Base-by-base conservation (phyloP, 2,888 invertebrate genomes). In the Epiperipatus broadwayi region DNA sequence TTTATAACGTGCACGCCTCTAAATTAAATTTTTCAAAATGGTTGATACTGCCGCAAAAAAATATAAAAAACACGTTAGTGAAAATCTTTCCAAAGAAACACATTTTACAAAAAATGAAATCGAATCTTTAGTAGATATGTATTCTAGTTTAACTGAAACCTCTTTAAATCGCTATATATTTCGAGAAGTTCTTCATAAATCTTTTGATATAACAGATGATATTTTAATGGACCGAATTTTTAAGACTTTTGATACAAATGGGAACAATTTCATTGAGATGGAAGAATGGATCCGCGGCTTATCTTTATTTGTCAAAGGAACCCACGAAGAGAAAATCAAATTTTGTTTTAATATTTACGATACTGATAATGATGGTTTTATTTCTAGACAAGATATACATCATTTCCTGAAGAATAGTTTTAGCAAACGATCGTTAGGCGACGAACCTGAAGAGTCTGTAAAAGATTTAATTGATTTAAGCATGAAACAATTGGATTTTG, bases 401-500 rank as follows among this genome's bases (percentile, higher is more conserved):
- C 67, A 70, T 21, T 60, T 81, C 46, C 61, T 83, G 8, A 74
- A 73, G 70, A 65, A 7, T 15, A 18, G 8, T 28, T 8, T 8
- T n/a, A 16, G 7, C 20, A 4, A 7, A 37, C 15, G 44, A 21
- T n/a, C n/a, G n/a, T 36, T 53, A 14, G 83, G 83, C 44, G 83
- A 84, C 52, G 83, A 84, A 52, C 79, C 79, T 0, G 83, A 84
- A 52, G 83, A 84, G 57, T 78, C 78, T 10, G 77, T 80, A 1
- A 69, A 75, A 44, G 83, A 84, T 51, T 59, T 84, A 7, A 78
- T 80, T 53, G n/a, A n/a, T n/a, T n/a, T n/a, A n/a, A n/a, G n/a
- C n/a, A n/a, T n/a, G n/a, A n/a, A n/a, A n/a, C n/a, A n/a, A n/a
- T n/a, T n/a, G n/a, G 84, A 84, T 53, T 54, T 70, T 0, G 83